Conservation (phyloP, 2,113 vertebrate species). For the Edolisoma coerulescens region DNA sequence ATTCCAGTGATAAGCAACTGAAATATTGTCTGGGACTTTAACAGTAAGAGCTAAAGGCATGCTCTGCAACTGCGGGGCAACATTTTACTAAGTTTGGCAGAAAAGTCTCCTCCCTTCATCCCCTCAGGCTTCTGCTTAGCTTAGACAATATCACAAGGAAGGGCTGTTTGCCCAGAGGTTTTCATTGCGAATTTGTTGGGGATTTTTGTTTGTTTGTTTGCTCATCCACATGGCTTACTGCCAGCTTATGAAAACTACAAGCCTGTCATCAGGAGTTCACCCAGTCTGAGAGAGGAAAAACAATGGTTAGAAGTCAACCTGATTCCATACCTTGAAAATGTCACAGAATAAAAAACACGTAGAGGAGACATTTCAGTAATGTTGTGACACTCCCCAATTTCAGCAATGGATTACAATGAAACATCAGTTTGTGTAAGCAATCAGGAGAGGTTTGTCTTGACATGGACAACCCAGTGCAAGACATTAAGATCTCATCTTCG, state of each 20-base stretch:
- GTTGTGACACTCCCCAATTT: not conserved
- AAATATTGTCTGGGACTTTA: not conserved
- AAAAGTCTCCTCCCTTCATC: conserved; percentile 4
- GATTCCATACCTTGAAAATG: not conserved
- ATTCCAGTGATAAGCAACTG: conserved; percentile 12
- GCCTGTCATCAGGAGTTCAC: conserved; percentile 39
- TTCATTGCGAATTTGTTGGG: conserved; percentile 33
- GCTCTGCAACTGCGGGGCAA: not conserved
- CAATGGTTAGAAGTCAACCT: not conserved
- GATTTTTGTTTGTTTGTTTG: conserved; percentile 63
- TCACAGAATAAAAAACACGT: not conserved
- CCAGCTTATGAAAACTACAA: conserved; percentile 45
- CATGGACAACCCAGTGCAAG: not conserved
- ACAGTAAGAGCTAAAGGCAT: not conserved
- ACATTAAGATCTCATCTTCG: not conserved
- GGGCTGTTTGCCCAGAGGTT: conserved; percentile 58
- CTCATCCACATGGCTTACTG: not conserved
- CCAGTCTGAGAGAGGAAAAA: not conserved
- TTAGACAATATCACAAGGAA: conserved; percentile 64
- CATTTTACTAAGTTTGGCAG: conserved; percentile 17
- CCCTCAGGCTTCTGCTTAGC: conserved; percentile 45
- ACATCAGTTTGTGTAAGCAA: not conserved
- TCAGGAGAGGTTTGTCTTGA: not conserved
- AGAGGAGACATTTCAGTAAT: not conserved
- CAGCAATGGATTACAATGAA: not conserved